Base-by-base conservation (phyloP, 2,113 vertebrate species). In the Spermophilus dauricus region DNA sequence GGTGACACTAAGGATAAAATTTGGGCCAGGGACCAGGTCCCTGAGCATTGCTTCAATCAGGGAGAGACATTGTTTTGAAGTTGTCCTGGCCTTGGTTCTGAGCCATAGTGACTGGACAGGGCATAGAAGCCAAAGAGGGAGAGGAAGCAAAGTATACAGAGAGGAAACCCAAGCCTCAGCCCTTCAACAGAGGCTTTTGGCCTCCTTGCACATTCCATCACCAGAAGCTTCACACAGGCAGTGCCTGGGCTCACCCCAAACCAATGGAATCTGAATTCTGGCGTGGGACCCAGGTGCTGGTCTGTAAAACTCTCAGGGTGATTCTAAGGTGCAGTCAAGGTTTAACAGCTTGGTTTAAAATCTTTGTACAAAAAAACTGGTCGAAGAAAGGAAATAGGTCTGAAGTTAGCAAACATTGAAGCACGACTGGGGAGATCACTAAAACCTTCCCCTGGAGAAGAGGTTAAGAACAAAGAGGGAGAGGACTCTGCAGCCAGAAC, bases 361-460 rank as follows among this genome's bases (percentile, higher is more conserved):
- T 6, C 14, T 32, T 53, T 45, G 53, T n/a, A 16, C 75, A 6
- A 11, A 61, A 72, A 83, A n/a, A 2, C 48, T 89, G 34, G 34
- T 7, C 20, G 32, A 91, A 24, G 75, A 89, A 89, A 80, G 30
- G 58, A 45, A 93, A 67, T 65, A 10, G 61, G 20, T 22, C 14
- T 0, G 1, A 56, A 45, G 51, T 6, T 61, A 37, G 61, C 18
- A 51, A 61, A 53, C 1, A 14, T n/a, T 3, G 30, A 69, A 30
- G 12, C 12, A 34, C 80, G 39, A 53, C 0, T 51, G 63, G 1
- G 5, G 6, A 34, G 9, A 45, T 2, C 37, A 17, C 1, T 28
- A 65, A 28, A 86, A 30, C 13, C 58, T 70, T 37, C 61, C 61
- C 13, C 34, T 4, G 2, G 85, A 56, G 69, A 30, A 86, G 37